phyloP scores from a whole-genome alignment of 2,888 invertebrate genomes.

The Darwinula stevensoni region DNA sequence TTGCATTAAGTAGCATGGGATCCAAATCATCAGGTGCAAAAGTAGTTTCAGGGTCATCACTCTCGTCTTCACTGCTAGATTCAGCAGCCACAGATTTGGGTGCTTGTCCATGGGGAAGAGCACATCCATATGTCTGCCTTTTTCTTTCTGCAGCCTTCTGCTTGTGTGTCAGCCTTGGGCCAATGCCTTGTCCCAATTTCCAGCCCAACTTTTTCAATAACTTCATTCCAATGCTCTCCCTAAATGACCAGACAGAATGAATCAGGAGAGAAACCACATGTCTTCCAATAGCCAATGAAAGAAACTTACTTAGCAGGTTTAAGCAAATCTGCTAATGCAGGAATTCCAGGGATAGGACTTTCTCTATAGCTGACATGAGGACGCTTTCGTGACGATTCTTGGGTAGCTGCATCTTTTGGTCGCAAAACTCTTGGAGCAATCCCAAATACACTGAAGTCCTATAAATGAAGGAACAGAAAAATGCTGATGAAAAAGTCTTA shows the following conservation, averaged over 20 bases:
- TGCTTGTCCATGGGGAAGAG: conserved; percentile 4
- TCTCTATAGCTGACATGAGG: conserved; percentile 10
- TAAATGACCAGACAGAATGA: conserved; percentile 14
- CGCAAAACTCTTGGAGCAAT: conserved; percentile 63
- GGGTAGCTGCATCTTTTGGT: conserved; percentile 19
- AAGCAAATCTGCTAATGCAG: conserved; percentile 35
- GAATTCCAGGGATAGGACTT: conserved; percentile 28
- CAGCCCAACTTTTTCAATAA: conserved; percentile 74
- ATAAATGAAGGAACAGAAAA: conserved; percentile 8
- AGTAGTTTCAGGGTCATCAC: no score
- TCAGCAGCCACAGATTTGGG: no score
- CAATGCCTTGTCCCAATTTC: conserved; percentile 60
- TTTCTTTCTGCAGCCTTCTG: conserved; percentile 15
- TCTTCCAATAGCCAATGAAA: neutral
- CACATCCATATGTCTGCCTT: conserved; percentile 22
- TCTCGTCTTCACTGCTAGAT: no score
- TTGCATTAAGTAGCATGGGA: conserved; percentile 34
- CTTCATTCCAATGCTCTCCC: conserved; percentile 58
- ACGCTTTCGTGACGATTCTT: conserved; percentile 5
- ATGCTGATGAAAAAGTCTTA: neutral
- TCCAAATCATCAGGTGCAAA: conserved; percentile 57
- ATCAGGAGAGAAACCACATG: neutral
- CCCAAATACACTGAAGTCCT: conserved; percentile 72
- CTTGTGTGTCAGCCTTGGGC: conserved; percentile 22
- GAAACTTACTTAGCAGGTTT: conserved; percentile 25